These are phyloP conservation scores for Sebastes jordani DNA, from an alignment of 2,797 vertebrate species.

Conservation along the genomic window DNA sequence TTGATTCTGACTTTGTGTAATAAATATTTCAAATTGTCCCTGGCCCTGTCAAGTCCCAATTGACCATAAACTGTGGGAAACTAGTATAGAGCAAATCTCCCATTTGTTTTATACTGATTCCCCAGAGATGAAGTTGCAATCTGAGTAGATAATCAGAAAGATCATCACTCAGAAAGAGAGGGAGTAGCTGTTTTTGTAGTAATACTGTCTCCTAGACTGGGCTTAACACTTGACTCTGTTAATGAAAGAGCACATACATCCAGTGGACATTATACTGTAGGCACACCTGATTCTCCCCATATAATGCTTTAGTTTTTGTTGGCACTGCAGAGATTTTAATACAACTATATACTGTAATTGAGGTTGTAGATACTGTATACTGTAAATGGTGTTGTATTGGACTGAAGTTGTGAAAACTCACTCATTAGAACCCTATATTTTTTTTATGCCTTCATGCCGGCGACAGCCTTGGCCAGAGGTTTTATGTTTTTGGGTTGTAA, in stretches of 20 bases:
- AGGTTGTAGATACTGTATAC: neutral
- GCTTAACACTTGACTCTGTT: neutral
- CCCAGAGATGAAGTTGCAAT: neutral
- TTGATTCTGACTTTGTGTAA: slow-evolving; percentile 28
- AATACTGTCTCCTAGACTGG: neutral
- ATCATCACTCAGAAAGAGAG: neutral
- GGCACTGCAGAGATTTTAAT: neutral
- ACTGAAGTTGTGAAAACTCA: neutral
- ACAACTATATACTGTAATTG: neutral
- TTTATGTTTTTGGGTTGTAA: too few species aligned
- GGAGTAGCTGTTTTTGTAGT: neutral
- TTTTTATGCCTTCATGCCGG: too few species aligned
- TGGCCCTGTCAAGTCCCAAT: slow-evolving; percentile 4
- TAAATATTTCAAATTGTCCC: slow-evolving; percentile 35
- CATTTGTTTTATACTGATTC: neutral
- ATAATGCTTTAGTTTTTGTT: neutral
- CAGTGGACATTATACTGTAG: neutral
- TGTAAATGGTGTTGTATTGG: neutral
- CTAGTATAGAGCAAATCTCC: too few species aligned
- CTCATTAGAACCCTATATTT: neutral
- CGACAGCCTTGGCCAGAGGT: too few species aligned
- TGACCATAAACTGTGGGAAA: neutral
- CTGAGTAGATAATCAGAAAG: slow-evolving; percentile 6
- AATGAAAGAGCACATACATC: neutral
- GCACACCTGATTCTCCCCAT: neutral